Evolutionary conservation across 2,888 invertebrate species (phyloP).

Genomic region (Byasa hedistus): DNA sequence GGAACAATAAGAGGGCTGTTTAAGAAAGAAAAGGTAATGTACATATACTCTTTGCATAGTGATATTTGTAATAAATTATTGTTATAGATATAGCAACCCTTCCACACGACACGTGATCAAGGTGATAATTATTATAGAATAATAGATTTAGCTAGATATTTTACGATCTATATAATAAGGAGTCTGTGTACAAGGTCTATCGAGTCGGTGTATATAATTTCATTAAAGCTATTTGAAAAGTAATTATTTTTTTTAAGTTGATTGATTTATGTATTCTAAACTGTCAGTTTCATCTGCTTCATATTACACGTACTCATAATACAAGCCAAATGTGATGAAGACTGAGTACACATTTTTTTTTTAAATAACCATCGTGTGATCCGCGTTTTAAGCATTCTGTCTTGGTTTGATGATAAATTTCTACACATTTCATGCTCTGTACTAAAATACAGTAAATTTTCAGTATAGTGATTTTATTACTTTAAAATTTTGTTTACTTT

Average conservation of each 20-base stretch:
- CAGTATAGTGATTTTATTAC: slow-evolving; percentile 14
- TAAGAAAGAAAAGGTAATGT: slow-evolving; percentile 38
- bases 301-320: slow-evolving; percentile 63
- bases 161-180: slow-evolving; percentile 47
- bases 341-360: slow-evolving; percentile 73
- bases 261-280: slow-evolving; percentile 43
- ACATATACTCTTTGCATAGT: slow-evolving; percentile 33
- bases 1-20: too few species aligned
- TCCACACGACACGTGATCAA: slow-evolving; percentile 68
- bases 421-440: slow-evolving; percentile 2
- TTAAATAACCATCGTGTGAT: slow-evolving; percentile 13
- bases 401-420: slow-evolving; percentile 1
- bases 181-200: slow-evolving; percentile 43
- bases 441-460: slow-evolving; percentile 12
- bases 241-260: slow-evolving; percentile 29
- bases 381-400: background rate
- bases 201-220: slow-evolving; percentile 24
- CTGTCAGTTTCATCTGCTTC: slow-evolving; percentile 24
- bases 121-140: slow-evolving; percentile 61
- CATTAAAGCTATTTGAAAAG: slow-evolving; percentile 17
- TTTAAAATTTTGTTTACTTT: slow-evolving; percentile 14
- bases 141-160: slow-evolving; percentile 51
- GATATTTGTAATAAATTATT: slow-evolving; percentile 29
- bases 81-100: slow-evolving; percentile 45
- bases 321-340: slow-evolving; percentile 77